A percentile compares a stretch with the other conserved stretches of the same genome.
These are phyloP conservation scores for Cebidichthys violaceus DNA, from an alignment of 2,113 vertebrate genomes.

Conservation along the genomic window DNA sequence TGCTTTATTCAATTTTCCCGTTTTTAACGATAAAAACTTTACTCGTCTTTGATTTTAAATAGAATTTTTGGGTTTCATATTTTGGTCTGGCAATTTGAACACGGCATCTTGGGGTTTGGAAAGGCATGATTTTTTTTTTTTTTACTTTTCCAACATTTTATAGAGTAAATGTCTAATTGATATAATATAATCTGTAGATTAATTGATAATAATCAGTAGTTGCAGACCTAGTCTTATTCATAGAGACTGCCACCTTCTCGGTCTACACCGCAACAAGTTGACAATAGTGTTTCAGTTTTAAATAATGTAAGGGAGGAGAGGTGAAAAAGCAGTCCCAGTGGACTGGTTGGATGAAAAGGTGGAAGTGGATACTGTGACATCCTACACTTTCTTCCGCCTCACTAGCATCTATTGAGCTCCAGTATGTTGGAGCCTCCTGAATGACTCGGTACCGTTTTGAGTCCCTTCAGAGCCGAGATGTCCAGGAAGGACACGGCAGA, in stretches of 20 bases:
- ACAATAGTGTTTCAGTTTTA: not conserved
- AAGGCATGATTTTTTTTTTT: not conserved
- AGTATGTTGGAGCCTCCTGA: not conserved
- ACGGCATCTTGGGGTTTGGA: not conserved
- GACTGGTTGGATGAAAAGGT: not conserved
- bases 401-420: not conserved
- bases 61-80: too few relatives aligned
- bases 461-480: conserved; percentile 90
- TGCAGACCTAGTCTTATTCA: not conserved
- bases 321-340: not conserved
- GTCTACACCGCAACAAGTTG: not conserved
- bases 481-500: conserved; percentile 95
- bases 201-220: not conserved
- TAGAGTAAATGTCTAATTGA: not conserved
- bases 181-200: not conserved
- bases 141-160: not conserved
- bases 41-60: too few relatives aligned
- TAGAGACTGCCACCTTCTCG: not conserved
- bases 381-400: not conserved
- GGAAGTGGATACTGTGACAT: not conserved
- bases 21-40: too few relatives aligned
- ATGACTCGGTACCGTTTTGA: conserved; percentile 85
- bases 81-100: too few relatives aligned
- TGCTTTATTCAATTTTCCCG: too few relatives aligned
- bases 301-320: not conserved